Base-by-base conservation (phyloP, 1,140 invertebrate genomes). In the Radopholus similis region DNA sequence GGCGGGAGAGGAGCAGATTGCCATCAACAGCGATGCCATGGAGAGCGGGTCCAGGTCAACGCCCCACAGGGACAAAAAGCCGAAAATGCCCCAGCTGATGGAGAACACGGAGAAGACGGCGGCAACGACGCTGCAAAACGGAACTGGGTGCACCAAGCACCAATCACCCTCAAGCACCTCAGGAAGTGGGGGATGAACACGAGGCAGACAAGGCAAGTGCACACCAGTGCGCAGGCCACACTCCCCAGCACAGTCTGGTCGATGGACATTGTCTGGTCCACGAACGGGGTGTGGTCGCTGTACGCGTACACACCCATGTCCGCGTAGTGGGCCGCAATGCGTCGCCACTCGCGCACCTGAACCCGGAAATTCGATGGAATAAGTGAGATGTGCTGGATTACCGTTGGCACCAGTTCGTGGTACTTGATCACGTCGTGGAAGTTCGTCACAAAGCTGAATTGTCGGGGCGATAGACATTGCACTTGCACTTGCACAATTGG, bases 171-270 rank as follows among this genome's bases (percentile, higher is more conserved):
- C n/a, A 60, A 11, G 18, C 18, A 56, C 66, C 82, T 71, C 9
- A 83, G 56, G 34, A 85, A 77, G 60, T 84, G 79, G 4, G 85
- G 85, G 56, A 85, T 82, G 59, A 85, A 85, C 40, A 85, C 62
- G 18, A 83, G 68, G 15, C 84, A 83, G 6, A 84, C 76, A 6
- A 85, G 44, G 26, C 83, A 80, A 63, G 85, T 84, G 38, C 80
- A 83, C 6, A 73, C 75, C 1, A 85, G 66, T 18, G 84, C 81
- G 23, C 84, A 82, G 0, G 79, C 82, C 15, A 85, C 80, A 47
- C 70, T 76, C 59, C 77, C 77, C 13, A 74, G 63, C 15, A 79
- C 75, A n/a, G 77, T 82, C 15, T 63, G 54, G 30, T 79, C 80
- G n/a, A 79, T 82, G 26, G 77, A 66, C 57, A 83, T 68, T 42